phyloP scores from a whole-genome alignment of 2,113 vertebrate genomes.

The Arvicanthis niloticus region DNA sequence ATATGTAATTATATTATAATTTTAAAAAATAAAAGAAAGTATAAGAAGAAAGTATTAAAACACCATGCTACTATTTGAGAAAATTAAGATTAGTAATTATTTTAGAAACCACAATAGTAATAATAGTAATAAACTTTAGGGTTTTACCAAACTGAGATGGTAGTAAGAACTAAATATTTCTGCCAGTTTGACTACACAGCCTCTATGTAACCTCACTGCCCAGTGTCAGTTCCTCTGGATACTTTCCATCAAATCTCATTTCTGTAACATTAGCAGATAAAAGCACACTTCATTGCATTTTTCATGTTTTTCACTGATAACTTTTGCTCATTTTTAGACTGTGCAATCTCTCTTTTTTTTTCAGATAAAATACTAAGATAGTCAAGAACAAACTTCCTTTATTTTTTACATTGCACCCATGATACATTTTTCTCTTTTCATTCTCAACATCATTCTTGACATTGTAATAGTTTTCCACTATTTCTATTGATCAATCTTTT shows the following conservation, averaged over 20 bases:
- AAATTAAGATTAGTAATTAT: neutral
- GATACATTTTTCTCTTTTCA: neutral
- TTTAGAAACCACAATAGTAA: neutral
- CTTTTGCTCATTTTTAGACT: neutral
- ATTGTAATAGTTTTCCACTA: neutral
- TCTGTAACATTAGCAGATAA: neutral
- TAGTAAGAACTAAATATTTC: neutral
- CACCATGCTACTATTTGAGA: neutral
- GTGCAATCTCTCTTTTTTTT: neutral
- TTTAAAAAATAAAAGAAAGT: neutral
- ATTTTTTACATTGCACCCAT: neutral
- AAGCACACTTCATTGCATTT: neutral
- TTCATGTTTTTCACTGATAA: neutral
- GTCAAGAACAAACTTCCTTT: neutral
- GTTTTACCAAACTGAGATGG: neutral
- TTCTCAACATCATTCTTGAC: neutral
- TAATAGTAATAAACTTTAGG: neutral
- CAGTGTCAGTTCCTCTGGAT: neutral
- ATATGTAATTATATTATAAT: neutral
- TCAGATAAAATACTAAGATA: neutral
- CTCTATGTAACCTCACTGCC: neutral
- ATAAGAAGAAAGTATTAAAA: neutral
- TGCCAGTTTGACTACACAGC: neutral
- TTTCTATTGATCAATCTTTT: neutral
- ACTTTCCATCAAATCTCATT: neutral